These are phyloP conservation scores for Pelodytes ibericus DNA, from an alignment of 2,797 vertebrate genomes.

Conservation along the genomic window DNA sequence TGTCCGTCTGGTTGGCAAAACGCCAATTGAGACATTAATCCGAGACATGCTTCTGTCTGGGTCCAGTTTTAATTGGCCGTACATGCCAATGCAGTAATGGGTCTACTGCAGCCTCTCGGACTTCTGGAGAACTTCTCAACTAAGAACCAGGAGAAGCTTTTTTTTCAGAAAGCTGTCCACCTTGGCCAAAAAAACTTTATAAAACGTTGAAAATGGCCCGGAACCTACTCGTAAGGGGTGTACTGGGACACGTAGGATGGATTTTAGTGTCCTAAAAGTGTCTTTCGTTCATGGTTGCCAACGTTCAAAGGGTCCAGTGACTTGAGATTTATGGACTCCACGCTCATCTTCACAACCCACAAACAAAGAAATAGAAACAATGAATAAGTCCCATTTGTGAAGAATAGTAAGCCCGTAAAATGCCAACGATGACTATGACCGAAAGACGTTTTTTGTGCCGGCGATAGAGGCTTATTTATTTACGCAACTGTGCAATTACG, in stretches of 20 bases:
- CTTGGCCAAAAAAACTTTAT: not conserved
- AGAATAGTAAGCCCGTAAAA: conserved; percentile 2
- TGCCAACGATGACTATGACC: conserved; percentile 6
- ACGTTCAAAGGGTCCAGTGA: conserved; percentile 11
- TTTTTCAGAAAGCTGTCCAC: conserved; percentile 15
- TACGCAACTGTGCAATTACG: not conserved
- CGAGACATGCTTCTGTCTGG: conserved; percentile 88
- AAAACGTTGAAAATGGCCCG: not conserved
- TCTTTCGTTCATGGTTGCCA: conserved; percentile 15
- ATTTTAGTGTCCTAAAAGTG: conserved; percentile 7
- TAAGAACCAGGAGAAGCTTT: conserved; percentile 5
- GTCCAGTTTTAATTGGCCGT: conserved; percentile 87
- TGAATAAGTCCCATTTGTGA: not conserved
- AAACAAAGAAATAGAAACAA: not conserved
- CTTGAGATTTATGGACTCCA: not conserved
- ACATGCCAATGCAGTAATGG: conserved; percentile 78
- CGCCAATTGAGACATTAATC: conserved; percentile 87
- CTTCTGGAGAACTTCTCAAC: not conserved
- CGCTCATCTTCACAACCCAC: not conserved
- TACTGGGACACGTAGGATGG: not conserved
- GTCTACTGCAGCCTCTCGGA: not conserved
- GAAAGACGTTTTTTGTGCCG: not conserved
- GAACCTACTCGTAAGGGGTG: not conserved
- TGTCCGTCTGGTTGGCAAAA: conserved; percentile 86
- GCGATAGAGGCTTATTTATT: not conserved